A percentile compares a stretch with the other conserved stretches of the same genome.
phyloP scores from a whole-genome alignment of 2,888 invertebrate species.

The Anoplius nigerrimus region DNA sequence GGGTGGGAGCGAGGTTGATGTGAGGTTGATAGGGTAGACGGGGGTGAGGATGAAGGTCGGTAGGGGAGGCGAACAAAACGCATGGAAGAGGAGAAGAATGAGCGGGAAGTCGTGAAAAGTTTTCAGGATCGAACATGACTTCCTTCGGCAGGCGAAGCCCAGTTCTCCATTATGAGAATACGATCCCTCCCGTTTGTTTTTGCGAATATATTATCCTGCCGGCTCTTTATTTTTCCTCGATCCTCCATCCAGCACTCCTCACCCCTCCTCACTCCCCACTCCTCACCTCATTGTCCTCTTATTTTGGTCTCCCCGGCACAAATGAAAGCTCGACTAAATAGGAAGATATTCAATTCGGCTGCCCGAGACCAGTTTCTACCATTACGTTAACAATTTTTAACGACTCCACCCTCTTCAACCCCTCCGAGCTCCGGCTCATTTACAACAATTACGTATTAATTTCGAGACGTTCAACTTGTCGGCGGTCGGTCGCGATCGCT shows the following conservation, averaged over 20 bases:
- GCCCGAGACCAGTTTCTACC: too few species aligned
- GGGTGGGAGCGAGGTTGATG: background rate
- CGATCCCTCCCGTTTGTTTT: constrained; percentile 50
- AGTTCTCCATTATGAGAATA: constrained; percentile 51
- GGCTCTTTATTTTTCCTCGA: constrained; percentile 21
- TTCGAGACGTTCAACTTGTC: too few species aligned
- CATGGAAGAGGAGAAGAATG: constrained; percentile 28
- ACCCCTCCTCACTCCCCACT: background rate
- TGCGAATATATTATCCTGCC: constrained; percentile 25
- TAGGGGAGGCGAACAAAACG: constrained; percentile 12
- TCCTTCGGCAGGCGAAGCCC: constrained; percentile 42
- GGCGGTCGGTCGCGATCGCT: constrained; percentile 1
- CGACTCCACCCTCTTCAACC: too few species aligned
- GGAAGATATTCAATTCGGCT: too few species aligned
- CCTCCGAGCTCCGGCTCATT: too few species aligned
- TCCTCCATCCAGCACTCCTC: constrained; percentile 16
- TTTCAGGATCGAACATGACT: constrained; percentile 54
- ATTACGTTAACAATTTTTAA: too few species aligned
- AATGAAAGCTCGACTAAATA: background rate
- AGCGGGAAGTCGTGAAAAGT: constrained; percentile 46
- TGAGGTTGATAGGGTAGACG: background rate
- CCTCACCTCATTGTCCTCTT: background rate
- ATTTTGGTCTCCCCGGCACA: background rate
- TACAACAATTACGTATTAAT: too few species aligned
- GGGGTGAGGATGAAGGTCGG: constrained; percentile 14